Evolutionary conservation across 2,797 vertebrate species (phyloP), one percentile per base, ranked within the genome.

Genomic region (Valencia hispanica): DNA sequence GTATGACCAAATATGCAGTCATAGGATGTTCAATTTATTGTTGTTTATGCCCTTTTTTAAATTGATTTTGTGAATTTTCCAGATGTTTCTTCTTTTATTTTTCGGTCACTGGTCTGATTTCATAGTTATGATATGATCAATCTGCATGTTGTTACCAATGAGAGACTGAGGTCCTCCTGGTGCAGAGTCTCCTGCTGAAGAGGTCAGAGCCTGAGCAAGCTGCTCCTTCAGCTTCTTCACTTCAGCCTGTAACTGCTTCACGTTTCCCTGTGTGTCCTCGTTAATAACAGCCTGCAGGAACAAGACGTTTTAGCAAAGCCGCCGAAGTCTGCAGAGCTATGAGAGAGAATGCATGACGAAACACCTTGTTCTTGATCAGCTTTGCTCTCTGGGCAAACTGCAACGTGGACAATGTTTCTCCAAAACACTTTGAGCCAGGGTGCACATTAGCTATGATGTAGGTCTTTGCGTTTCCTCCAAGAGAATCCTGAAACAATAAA

Each of bases 341-440:
- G 43, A 66, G 36, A 66, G 36, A 32, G 32, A 65, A 2, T 72
- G n/a, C 71, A 69, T 45, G 5, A 50, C 63, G 36, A 80, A 10
- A 74, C 2, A 98, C 98, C 97, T 98, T 99, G 86, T 99, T 99
- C 93, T 99, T 99, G 92, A 99, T 99, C 83, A 99, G 51, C 78
- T 99, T 99, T 59, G 98, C 98, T 91, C 98, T 96, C 87, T 99
- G 97, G 45, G 98, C 98, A 87, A 99, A 99, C 20, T 99, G 98
- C 82, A 99, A 93, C 0, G 97, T 99, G 72, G 98, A 99, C 4
- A 99, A 88, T 0, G 98, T 99, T 95, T 99, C 98, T 76, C 97
- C 98, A 87, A 99, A 99, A 89, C 97, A 99, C 83, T 94, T 97
- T 71, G 97, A 97, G 80, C 97, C 98, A 0, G 98, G 98, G 65